These are phyloP conservation scores for Pomatorhinus ruficollis DNA, from an alignment of 2,113 vertebrate species.

Conservation along the genomic window DNA sequence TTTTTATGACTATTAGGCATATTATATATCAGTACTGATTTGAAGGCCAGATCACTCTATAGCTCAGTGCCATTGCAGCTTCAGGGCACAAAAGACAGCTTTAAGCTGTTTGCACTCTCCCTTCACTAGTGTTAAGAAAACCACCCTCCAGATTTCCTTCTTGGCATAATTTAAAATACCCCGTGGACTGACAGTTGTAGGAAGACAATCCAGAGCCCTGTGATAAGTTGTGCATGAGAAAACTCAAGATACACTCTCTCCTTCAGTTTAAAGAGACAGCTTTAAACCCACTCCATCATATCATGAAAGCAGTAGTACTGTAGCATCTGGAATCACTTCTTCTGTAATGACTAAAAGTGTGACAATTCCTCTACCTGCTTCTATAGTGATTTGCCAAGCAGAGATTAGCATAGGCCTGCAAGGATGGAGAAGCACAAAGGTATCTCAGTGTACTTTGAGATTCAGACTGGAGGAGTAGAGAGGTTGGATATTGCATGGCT, in stretches of 20 bases:
- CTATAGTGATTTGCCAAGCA: not conserved
- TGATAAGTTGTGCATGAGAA: not conserved
- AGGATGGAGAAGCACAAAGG: not conserved
- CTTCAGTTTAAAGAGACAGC: not conserved
- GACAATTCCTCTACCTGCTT: not conserved
- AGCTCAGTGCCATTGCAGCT: not conserved
- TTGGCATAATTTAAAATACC: not conserved
- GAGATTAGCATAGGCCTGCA: not conserved
- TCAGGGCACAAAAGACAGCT: not conserved
- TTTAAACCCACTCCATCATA: not conserved
- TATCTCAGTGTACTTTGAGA: not conserved
- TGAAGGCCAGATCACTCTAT: not conserved
- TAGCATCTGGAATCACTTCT: not conserved
- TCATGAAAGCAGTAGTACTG: not conserved
- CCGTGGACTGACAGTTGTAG: not conserved
- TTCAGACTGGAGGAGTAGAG: not conserved
- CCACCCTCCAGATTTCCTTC: accelerated
- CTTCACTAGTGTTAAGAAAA: not conserved
- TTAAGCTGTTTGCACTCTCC: not conserved
- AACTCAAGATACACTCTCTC: not conserved
- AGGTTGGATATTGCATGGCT: not conserved
- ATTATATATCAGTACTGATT: not conserved
- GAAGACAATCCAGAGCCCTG: not conserved
- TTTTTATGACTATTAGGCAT: not conserved
- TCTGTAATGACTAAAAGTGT: not conserved